Evolutionary conservation across 2,113 vertebrate species (phyloP), one percentile per base, ranked within the genome.

Genomic region (Phalacrocorax aristotelis): DNA sequence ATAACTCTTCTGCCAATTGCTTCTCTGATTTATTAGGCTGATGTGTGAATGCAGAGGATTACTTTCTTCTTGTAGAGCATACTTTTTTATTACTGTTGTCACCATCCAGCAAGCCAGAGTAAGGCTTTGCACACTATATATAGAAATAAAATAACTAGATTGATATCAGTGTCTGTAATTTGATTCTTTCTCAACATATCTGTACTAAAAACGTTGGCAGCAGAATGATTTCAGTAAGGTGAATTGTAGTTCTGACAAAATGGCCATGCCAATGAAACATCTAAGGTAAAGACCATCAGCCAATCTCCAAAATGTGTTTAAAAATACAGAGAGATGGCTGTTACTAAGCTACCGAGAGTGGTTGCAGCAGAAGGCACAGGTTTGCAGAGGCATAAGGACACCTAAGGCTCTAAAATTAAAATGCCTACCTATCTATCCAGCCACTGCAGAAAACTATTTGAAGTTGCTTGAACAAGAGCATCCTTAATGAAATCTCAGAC

Each of bases 21-120:
- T 93, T 83, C 27, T 83, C 64, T 90, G 79, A 80, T 90, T 96
- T 96, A 90, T 95, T 80, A 83, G 32, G 10, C 29, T 74, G 62
- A 80, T 90, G 51, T 69, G 20, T 71, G 75, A 92, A 86, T 78
- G 79, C 58, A 29, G 51, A 85, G 48, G 42, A 86, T 96, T 82
- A 70, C 46, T 92, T 92, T 86, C 38, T n/a, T 77, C 15, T 86
- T 76, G 71, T 89, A 94, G 38, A 90, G 20, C 42, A 8, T 79
- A 29, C 76, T 80, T 95, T 96, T 91, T 92, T 92, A 81, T 93
- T 93, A 81, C 64, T 81, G 29, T 75, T 90, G 5, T 70, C 76
- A 83, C 94, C 85, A 88, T 75, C 38, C 48, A 70, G 32, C 68
- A 81, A 71, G 58, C 23, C 42, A 16, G 3, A 0, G 13, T 70